These are phyloP conservation scores for Esox masquinongy DNA, from an alignment of 2,797 vertebrate species.

Conservation along the genomic window DNA sequence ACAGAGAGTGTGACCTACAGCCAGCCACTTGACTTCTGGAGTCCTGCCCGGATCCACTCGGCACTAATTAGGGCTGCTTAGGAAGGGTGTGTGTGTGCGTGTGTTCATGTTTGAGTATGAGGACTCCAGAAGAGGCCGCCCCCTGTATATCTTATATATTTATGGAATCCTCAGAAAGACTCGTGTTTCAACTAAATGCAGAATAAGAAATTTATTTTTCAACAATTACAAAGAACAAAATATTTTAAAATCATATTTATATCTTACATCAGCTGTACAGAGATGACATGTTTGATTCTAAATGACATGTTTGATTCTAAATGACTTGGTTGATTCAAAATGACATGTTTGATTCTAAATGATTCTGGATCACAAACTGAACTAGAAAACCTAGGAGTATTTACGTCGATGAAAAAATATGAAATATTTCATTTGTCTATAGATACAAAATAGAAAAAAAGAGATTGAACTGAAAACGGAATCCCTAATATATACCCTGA, in stretches of 20 bases:
- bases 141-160: not conserved
- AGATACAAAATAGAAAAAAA: constrained; percentile 84
- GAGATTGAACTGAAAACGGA: constrained; percentile 82
- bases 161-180: not conserved
- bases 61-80: constrained; percentile 49
- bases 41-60: constrained; percentile 36
- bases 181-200: constrained; percentile 28
- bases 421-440: constrained; percentile 83
- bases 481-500: constrained; percentile 87
- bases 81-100: not conserved
- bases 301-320: constrained; percentile 86
- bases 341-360: constrained; percentile 86
- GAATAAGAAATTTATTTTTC: constrained; percentile 80
- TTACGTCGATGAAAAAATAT: constrained; percentile 78
- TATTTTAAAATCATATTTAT: constrained; percentile 75
- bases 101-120: constrained; percentile 22
- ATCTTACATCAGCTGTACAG: constrained; percentile 95
- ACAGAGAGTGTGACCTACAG: constrained; percentile 46
- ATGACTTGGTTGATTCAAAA: constrained; percentile 85
- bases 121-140: constrained; percentile 9
- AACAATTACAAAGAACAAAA: constrained; percentile 77
- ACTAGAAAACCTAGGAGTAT: constrained; percentile 80
- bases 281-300: constrained; percentile 85
- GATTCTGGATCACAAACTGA: constrained; percentile 86
- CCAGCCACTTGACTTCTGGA: constrained; percentile 55